These are phyloP conservation scores for Hafferia zeledoni DNA, from an alignment of 2,797 vertebrate genomes.

Conservation along the genomic window DNA sequence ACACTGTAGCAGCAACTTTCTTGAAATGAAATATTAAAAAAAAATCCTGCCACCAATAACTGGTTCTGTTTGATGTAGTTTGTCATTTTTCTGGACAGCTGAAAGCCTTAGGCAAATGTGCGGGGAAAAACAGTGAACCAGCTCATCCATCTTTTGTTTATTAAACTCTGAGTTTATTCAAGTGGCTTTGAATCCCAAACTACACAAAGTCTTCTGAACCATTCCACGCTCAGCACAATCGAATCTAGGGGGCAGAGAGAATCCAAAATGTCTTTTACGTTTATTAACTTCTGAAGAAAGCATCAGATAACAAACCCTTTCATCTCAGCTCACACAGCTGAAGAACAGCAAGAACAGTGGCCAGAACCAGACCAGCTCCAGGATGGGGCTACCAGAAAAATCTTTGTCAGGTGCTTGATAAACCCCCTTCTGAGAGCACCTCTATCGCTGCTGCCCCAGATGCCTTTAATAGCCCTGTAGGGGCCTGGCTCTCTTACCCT, in stretches of 20 bases:
- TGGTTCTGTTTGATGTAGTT: constrained; percentile 35
- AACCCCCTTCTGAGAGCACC: background rate
- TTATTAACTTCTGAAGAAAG: constrained; percentile 13
- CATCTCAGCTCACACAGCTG: background rate
- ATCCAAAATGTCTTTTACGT: background rate
- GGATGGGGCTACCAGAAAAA: background rate
- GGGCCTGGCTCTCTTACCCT: background rate
- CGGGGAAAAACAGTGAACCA: constrained; percentile 30
- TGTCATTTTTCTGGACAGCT: constrained; percentile 56
- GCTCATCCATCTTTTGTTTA: constrained; percentile 54
- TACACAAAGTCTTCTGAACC: background rate
- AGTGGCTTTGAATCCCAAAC: constrained; percentile 40
- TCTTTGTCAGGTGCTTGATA: background rate
- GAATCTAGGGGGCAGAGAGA: background rate
- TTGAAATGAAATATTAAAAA: constrained; percentile 28
- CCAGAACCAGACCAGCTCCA: background rate
- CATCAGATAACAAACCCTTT: background rate
- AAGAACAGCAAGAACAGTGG: background rate
- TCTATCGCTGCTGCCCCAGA: background rate
- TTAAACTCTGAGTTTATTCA: constrained; percentile 43
- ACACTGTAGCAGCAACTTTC: background rate
- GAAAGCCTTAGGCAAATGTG: constrained; percentile 54
- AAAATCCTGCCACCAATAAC: background rate
- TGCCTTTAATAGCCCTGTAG: background rate
- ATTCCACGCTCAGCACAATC: background rate